Evolutionary conservation across 2,113 vertebrate genomes (phyloP).

Genomic region (Oenanthe melanoleuca): DNA sequence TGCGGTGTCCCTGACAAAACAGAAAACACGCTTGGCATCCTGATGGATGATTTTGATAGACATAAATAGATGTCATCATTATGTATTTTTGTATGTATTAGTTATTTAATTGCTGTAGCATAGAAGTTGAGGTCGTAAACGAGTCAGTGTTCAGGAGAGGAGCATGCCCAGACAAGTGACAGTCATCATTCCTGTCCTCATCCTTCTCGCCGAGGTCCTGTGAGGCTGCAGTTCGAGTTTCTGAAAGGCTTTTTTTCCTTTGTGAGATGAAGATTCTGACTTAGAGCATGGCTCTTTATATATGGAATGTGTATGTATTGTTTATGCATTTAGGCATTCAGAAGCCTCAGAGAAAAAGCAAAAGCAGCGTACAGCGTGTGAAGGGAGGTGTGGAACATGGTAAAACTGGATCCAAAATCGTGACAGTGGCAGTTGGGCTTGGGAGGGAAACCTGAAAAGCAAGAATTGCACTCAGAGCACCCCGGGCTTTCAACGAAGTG

Average conservation of each 20-base stretch:
- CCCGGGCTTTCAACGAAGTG: background rate
- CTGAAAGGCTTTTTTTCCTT: background rate
- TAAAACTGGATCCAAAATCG: background rate
- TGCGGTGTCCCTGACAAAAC: accelerated
- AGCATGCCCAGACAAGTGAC: background rate
- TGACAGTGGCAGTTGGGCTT: background rate
- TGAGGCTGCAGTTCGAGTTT: background rate
- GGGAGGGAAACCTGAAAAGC: background rate
- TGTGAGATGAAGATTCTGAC: background rate
- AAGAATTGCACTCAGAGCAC: background rate
- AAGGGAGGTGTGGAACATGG: background rate
- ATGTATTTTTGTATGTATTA: background rate
- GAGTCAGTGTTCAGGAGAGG: background rate
- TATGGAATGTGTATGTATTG: background rate
- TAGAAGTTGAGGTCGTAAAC: background rate
- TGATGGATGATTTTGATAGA: background rate
- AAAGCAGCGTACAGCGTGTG: background rate
- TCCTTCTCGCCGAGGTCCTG: background rate
- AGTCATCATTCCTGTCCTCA: background rate
- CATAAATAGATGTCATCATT: accelerated
- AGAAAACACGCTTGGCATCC: accelerated
- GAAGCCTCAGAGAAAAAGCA: background rate
- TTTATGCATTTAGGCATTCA: background rate
- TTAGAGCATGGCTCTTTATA: accelerated
- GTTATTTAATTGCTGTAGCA: background rate